Evolutionary conservation across 2,797 vertebrate genomes (phyloP).

Genomic region (Bovichtus variegatus): DNA sequence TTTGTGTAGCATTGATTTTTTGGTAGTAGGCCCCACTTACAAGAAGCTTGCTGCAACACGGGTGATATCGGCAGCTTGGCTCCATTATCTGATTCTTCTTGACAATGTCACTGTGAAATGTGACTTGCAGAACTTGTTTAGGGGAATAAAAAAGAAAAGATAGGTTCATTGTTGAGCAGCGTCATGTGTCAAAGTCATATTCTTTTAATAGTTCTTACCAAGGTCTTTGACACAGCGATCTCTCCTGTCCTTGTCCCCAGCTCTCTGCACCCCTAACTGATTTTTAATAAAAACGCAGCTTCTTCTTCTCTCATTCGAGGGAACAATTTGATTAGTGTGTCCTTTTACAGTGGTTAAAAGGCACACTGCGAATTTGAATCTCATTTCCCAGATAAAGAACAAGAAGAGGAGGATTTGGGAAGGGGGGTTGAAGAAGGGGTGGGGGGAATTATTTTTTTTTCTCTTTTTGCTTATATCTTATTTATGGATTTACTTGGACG

Average conservation of each 20-base stretch:
- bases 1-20: conserved; percentile 60
- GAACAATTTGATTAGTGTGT: conserved; percentile 78
- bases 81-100: conserved; percentile 1
- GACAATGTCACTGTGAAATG: conserved; percentile 6
- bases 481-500: conserved; percentile 94
- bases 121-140: conserved; percentile 25
- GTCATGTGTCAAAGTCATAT: conserved; percentile 44
- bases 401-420: conserved; percentile 72
- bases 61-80: background rate
- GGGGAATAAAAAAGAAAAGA: conserved; percentile 8
- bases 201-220: conserved; percentile 26
- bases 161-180: conserved; percentile 29
- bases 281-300: conserved; percentile 47
- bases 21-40: conserved; percentile 15
- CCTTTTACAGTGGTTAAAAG: conserved; percentile 84
- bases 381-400: conserved; percentile 85
- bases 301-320: conserved; percentile 65
- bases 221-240: conserved; percentile 52
- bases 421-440: conserved; percentile 40
- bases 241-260: conserved; percentile 48
- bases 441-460: conserved; percentile 63
- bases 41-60: conserved; percentile 7
- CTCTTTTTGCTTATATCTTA: conserved; percentile 91
- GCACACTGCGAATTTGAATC: conserved; percentile 82
- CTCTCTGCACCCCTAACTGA: conserved; percentile 35